Conservation (phyloP, 2,888 invertebrate species). For the Cynaeus angustus region DNA sequence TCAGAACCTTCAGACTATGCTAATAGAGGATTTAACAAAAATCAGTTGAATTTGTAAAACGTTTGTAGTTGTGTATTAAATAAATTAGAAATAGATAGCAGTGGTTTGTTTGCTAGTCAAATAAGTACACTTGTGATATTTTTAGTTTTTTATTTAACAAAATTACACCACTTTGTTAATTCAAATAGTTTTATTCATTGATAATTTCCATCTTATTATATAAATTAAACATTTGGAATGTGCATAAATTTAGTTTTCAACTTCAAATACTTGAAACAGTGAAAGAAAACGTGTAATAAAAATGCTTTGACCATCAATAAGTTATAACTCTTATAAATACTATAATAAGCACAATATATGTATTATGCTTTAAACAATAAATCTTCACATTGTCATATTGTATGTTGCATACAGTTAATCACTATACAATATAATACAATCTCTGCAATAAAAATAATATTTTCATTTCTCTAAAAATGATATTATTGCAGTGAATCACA, state of each 20-base stretch:
- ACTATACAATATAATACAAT: constrained; percentile 44
- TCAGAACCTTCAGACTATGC: constrained; percentile 79
- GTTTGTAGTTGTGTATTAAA: constrained; percentile 17
- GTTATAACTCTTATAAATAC: constrained; percentile 50
- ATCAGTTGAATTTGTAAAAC: constrained; percentile 62
- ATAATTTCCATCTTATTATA: constrained; percentile 13
- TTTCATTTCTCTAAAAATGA: constrained; percentile 42
- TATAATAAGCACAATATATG: constrained; percentile 51
- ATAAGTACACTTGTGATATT: background rate
- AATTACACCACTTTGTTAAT: constrained; percentile 9
- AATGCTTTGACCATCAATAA: constrained; percentile 34
- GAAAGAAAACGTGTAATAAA: constrained; percentile 38
- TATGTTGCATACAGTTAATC: constrained; percentile 30
- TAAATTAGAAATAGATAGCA: background rate
- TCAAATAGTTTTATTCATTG: constrained; percentile 12
- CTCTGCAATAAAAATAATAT: constrained; percentile 50
- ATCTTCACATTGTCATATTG: constrained; percentile 34
- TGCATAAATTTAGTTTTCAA: constrained; percentile 32
- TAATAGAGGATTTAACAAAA: constrained; percentile 80
- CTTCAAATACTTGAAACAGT: constrained; percentile 17
- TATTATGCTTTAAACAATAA: constrained; percentile 42
- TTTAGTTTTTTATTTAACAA: constrained; percentile 1
- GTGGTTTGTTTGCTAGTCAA: background rate
- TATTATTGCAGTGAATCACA: constrained; percentile 55
- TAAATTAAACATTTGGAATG: constrained; percentile 40